Conservation (phyloP, 2,888 invertebrate species). For the Troides oblongomaculatus region DNA sequence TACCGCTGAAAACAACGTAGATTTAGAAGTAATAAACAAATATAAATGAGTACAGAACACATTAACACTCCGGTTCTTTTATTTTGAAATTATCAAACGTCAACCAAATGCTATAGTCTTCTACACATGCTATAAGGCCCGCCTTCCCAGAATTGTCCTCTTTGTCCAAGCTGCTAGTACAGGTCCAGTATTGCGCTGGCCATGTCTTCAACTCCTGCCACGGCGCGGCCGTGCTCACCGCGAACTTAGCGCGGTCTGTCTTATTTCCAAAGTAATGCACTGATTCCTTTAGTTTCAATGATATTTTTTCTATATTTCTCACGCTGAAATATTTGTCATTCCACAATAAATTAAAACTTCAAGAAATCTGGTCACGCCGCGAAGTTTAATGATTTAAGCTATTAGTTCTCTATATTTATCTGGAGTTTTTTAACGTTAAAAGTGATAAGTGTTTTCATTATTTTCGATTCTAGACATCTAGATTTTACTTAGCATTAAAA, state of each 20-base stretch:
- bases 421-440: no score
- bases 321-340: conserved; percentile 42
- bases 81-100: conserved; percentile 59
- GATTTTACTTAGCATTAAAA: no score
- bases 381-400: no score
- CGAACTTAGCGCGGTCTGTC: conserved; percentile 49
- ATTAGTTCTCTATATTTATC: no score
- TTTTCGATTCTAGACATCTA: no score
- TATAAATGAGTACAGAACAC: background rate
- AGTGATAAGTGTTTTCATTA: no score
- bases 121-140: conserved; percentile 49
- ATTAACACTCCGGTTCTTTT: conserved; percentile 53
- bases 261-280: conserved; percentile 48
- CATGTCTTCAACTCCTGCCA: conserved; percentile 49
- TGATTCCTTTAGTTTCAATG: conserved; percentile 45
- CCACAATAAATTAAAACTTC: conserved; percentile 22
- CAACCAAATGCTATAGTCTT: conserved; percentile 51
- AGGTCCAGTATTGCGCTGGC: conserved; percentile 50
- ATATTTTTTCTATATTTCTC: conserved; percentile 55
- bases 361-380: background rate
- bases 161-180: conserved; percentile 45
- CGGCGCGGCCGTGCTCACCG: conserved; percentile 51
- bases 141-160: conserved; percentile 40
- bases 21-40: background rate
- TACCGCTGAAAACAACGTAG: background rate